Evolutionary conservation across 2,888 invertebrate genomes (phyloP).

Genomic region (Ochlodes sylvanus): DNA sequence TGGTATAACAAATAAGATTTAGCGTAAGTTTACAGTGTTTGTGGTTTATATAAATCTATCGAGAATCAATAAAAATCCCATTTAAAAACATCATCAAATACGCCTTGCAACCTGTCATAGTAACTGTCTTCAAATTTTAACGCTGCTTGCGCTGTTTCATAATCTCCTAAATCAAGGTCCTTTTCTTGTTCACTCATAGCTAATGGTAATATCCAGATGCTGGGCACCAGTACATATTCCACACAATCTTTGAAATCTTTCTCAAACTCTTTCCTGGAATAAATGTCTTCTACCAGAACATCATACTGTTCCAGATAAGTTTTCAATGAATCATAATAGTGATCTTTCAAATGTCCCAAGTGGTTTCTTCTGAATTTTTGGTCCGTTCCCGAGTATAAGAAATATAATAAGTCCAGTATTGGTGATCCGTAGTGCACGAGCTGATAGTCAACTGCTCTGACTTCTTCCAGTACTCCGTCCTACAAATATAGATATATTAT

Average conservation of each 20-base stretch:
- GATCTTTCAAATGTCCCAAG: constrained; percentile 47
- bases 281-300: constrained; percentile 47
- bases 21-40: no score
- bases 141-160: no score
- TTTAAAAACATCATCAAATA: no score
- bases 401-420: constrained; percentile 48
- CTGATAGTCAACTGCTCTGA: constrained; percentile 55
- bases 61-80: no score
- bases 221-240: not conserved
- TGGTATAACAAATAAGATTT: no score
- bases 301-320: constrained; percentile 52
- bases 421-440: constrained; percentile 47
- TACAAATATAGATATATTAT: constrained; percentile 51
- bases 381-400: constrained; percentile 47
- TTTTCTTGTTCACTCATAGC: not conserved
- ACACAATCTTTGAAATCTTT: constrained; percentile 31
- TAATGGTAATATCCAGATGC: constrained; percentile 39
- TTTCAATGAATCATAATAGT: constrained; percentile 51
- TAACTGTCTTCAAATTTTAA: no score
- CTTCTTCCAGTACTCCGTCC: constrained; percentile 51
- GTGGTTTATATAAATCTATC: no score
- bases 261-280: constrained; percentile 45
- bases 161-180: not conserved
- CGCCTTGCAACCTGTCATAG: no score
- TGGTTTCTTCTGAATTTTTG: constrained; percentile 51